Conservation (phyloP, 2,113 vertebrate genomes). For the Macrotis lagotis region DNA sequence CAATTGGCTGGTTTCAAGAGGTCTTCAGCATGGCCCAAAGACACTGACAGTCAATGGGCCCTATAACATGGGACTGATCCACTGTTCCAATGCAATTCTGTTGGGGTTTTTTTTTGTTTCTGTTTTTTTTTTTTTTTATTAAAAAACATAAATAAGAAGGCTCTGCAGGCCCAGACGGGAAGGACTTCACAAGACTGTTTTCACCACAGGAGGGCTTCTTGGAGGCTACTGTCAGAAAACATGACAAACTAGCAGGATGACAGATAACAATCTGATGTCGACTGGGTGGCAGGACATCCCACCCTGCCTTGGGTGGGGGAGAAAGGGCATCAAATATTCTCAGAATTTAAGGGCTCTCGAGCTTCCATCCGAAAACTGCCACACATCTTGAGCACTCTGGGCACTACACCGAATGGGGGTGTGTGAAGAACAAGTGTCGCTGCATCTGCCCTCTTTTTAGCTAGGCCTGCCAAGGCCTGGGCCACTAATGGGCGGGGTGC, state of each 20-base stretch:
- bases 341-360: slow-evolving; percentile 90
- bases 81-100: slow-evolving; percentile 74
- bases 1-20: slow-evolving; percentile 79
- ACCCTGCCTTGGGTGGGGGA: slow-evolving; percentile 71
- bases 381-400: slow-evolving; percentile 87
- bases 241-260: slow-evolving; percentile 83
- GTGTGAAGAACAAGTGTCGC: slow-evolving; percentile 93
- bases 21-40: slow-evolving; percentile 68
- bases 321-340: slow-evolving; percentile 85
- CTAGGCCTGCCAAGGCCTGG: slow-evolving; percentile 93
- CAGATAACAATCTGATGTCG: slow-evolving; percentile 78
- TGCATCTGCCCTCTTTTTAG: slow-evolving; percentile 98
- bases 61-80: slow-evolving; percentile 77
- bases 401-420: slow-evolving; percentile 85
- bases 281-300: slow-evolving; percentile 71
- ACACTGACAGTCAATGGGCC: slow-evolving; percentile 69
- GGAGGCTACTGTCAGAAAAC: slow-evolving; percentile 80
- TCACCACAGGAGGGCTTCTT: slow-evolving; percentile 79
- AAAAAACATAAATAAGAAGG: slow-evolving; percentile 91
- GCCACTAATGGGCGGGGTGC: slow-evolving; percentile 98
- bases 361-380: slow-evolving; percentile 90
- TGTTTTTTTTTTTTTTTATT: slow-evolving; percentile 82
- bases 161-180: slow-evolving; percentile 81
- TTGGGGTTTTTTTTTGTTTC: not conserved
- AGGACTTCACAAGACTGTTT: slow-evolving; percentile 82